phyloP scores from a whole-genome alignment of 53 echinoderm and acorn worm genomes.

The Paracentrotus lividus region DNA sequence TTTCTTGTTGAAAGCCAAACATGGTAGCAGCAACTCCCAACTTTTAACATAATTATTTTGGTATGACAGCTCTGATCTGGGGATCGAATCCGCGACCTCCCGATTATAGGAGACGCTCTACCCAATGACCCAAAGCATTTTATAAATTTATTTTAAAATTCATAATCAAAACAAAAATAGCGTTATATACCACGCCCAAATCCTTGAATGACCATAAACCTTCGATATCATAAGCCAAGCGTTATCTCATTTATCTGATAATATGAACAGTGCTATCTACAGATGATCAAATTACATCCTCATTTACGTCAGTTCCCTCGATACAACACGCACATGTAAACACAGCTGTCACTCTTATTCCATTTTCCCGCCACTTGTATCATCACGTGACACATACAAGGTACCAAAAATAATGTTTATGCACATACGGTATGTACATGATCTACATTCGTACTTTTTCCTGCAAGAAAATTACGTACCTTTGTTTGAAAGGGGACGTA shows the following conservation, averaged over 20 bases:
- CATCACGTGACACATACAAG: slow-evolving; percentile 22
- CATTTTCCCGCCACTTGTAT: slow-evolving; percentile 37
- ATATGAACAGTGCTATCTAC: background rate
- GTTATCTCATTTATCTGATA: background rate
- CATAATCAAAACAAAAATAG: background rate
- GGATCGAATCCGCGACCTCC: no score
- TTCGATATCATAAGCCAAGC: background rate
- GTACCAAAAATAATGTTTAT: background rate
- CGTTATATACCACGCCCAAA: background rate
- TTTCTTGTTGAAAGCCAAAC: no score
- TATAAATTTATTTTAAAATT: no score
- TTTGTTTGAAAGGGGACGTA: background rate
- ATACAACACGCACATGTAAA: slow-evolving; percentile 12
- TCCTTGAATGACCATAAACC: background rate
- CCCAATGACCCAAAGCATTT: no score
- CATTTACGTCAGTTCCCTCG: slow-evolving; percentile 28
- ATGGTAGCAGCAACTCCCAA: no score
- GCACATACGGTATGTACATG: background rate
- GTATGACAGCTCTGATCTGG: no score
- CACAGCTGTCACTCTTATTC: slow-evolving; percentile 26
- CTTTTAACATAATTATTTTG: no score
- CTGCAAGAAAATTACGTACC: background rate
- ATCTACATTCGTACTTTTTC: background rate
- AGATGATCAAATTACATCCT: slow-evolving; percentile 40
- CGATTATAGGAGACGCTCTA: no score